Percentiles rank a stretch among this genome's conserved stretches.
Evolutionary conservation across 2,113 vertebrate genomes (phyloP).

Genomic region (Cavia aperea): DNA sequence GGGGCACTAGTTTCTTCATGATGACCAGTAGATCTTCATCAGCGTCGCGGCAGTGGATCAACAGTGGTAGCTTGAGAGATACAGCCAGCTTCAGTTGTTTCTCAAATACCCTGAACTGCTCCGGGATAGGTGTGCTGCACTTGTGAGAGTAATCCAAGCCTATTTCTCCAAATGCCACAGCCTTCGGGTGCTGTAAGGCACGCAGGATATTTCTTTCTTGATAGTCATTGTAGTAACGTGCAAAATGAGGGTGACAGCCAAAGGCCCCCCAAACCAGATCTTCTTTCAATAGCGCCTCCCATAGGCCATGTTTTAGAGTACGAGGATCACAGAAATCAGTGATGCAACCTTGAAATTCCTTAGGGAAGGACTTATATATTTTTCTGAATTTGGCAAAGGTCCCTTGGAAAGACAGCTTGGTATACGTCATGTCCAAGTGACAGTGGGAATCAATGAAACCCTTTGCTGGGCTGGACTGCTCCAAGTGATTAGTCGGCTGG

Average conservation of each 20-base stretch:
- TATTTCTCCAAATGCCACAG: conserved; percentile 86
- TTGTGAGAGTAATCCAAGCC: conserved; percentile 87
- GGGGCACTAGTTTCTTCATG: conserved; percentile 83
- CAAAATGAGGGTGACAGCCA: conserved; percentile 90
- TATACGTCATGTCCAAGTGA: conserved; percentile 86
- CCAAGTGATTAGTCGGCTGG: not conserved
- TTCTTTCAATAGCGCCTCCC: conserved; percentile 82
- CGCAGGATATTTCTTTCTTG: conserved; percentile 78
- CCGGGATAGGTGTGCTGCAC: conserved; percentile 73
- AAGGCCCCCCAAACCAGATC: conserved; percentile 89
- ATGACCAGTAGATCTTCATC: conserved; percentile 83
- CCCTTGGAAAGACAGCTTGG: conserved; percentile 78
- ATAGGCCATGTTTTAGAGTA: conserved; percentile 74
- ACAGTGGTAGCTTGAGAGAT: conserved; percentile 81
- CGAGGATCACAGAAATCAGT: conserved; percentile 85
- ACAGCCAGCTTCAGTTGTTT: conserved; percentile 83
- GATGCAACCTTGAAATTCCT: conserved; percentile 84
- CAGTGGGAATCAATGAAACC: conserved; percentile 89
- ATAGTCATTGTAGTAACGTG: conserved; percentile 75
- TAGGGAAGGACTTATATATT: conserved; percentile 76
- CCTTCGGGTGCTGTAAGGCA: conserved; percentile 85
- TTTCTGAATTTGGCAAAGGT: conserved; percentile 78
- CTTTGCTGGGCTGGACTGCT: not conserved
- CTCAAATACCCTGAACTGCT: conserved; percentile 84
- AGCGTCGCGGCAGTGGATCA: conserved; percentile 87